Evolutionary conservation across 2,113 vertebrate genomes (phyloP), one percentile per base, ranked within the genome.

Genomic region (Circaetus cinerascens): DNA sequence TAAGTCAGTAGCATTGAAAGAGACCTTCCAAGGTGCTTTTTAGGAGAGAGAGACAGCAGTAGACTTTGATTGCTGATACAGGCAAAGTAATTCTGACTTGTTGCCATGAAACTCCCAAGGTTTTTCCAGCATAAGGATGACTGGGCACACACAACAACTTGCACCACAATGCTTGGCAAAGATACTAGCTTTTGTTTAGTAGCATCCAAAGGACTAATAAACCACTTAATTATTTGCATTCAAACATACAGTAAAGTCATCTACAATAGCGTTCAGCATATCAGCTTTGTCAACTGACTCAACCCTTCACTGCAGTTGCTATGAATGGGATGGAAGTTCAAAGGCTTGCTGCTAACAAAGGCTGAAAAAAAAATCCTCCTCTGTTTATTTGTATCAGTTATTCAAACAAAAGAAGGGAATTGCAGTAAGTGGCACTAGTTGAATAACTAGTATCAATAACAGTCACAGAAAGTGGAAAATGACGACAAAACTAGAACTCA

Each of bases 261-360:
- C 5, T 10, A 43, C 66, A 68, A 11, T 3, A 81, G 56, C 76
- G 59, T 9, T 78, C 9, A 1, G 34, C 2, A 0, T 0, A 38
- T 11, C 48, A n/a, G 46, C 45, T 84, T 43, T 25, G 2, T 25
- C 27, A 46, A 18, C 8, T 12, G 10, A 7, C 62, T 81, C 45
- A 73, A 48, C 38, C 51, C 32, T 77, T 30, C 27, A 3, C 57
- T 57, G 73, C 3, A 3, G 17, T 41, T 53, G 23, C 64, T 15
- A 6, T 43, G 68, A 57, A 38, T 17, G 56, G 15, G 29, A 10
- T 63, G 74, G 62, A 80, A 78, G n/a, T 51, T 94, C 67, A 97
- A 92, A 92, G 59, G 46, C 74, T 72, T 56, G 55, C 53, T 0
- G 1, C 21, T 72, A 82, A 12, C 16, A 45, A 50, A 46, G 36